Conservation (phyloP, 2,113 vertebrate species). For the Isichthys henryi region DNA sequence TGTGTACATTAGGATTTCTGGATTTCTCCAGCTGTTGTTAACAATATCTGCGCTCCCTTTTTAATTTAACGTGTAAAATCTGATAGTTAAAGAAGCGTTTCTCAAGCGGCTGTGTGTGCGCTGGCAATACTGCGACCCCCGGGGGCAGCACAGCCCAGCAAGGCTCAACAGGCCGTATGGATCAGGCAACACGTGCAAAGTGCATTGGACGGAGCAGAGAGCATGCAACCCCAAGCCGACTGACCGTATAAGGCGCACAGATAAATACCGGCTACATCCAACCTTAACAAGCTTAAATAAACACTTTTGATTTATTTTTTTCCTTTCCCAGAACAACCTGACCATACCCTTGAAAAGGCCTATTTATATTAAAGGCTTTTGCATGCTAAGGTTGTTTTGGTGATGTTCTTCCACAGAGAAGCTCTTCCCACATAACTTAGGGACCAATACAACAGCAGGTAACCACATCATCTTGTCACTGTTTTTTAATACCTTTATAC, state of each 20-base stretch:
- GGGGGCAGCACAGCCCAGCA: not conserved
- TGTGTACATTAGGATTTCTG: not conserved
- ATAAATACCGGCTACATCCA: not conserved
- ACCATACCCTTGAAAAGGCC: not conserved
- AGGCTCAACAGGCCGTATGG: not conserved
- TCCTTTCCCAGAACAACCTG: conserved; percentile 3
- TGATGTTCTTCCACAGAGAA: not conserved
- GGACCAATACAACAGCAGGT: not conserved
- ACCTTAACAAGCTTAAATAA: conserved; percentile 13
- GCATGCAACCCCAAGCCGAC: not conserved
- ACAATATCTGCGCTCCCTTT: not conserved
- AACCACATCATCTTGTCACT: not conserved
- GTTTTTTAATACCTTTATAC: not conserved
- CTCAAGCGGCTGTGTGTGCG: not conserved
- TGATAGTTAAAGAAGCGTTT: not conserved
- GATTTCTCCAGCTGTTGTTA: not conserved
- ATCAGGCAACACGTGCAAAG: not conserved
- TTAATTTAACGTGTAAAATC: not conserved
- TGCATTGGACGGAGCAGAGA: not conserved
- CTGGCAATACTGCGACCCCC: not conserved
- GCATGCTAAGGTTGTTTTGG: not conserved
- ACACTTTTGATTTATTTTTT: conserved; percentile 7
- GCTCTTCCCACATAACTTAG: not conserved
- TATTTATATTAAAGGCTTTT: not conserved
- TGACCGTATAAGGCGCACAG: not conserved